Evolutionary conservation across 2,113 vertebrate genomes (phyloP).

Genomic region (Aldabrachelys gigantea): DNA sequence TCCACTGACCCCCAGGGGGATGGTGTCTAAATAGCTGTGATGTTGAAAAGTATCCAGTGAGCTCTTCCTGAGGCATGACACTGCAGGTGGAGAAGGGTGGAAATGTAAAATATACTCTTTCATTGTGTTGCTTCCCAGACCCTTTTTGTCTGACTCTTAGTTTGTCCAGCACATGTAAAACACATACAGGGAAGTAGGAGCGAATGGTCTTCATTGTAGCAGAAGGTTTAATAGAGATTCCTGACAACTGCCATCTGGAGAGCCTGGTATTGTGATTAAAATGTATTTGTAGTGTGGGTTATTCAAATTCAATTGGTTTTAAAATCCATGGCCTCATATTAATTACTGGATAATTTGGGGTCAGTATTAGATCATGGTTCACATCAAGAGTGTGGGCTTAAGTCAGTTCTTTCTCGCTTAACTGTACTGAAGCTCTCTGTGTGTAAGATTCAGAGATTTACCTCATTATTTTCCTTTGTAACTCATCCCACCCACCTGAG

Average conservation of each 20-base stretch:
- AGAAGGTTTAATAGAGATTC: fast-evolving
- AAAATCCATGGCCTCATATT: not conserved
- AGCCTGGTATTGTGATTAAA: not conserved
- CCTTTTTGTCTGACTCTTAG: fast-evolving
- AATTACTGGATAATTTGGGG: not conserved
- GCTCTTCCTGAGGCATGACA: not conserved
- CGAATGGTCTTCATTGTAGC: fast-evolving
- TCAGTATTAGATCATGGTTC: not conserved
- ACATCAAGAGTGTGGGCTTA: not conserved
- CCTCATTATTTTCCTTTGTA: not conserved
- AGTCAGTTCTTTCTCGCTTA: not conserved
- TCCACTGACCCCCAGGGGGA: not conserved
- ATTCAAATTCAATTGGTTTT: fast-evolving
- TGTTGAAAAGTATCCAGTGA: not conserved
- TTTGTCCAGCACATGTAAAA: not conserved
- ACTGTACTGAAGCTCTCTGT: not conserved
- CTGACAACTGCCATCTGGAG: not conserved
- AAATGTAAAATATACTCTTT: not conserved
- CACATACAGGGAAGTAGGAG: fast-evolving
- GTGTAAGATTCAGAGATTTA: not conserved
- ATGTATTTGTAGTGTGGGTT: fast-evolving
- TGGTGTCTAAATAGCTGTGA: constrained; percentile 60
- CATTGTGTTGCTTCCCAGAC: not conserved
- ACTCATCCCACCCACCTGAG: not conserved
- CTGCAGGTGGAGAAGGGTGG: not conserved